Evolutionary conservation across 1,140 invertebrate genomes (phyloP).

Genomic region (Bombus difficillimus): DNA sequence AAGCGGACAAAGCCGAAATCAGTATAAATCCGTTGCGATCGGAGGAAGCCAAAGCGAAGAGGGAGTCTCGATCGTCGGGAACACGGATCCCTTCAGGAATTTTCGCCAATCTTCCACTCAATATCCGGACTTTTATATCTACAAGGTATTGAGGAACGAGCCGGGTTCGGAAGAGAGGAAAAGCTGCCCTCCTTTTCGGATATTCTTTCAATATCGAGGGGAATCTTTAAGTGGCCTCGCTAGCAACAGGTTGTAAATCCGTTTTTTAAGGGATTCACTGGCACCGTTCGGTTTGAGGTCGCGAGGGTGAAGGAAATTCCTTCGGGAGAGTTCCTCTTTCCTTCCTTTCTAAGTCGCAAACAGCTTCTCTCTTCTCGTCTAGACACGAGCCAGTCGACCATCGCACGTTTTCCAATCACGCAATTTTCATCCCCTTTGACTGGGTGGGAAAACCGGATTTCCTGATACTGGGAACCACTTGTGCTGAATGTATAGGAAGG

Average conservation of each 20-base stretch:
- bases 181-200: constrained; percentile 75
- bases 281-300: constrained; percentile 78
- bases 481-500: not conserved
- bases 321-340: constrained; percentile 74
- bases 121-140: constrained; percentile 80
- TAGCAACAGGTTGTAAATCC: constrained; percentile 84
- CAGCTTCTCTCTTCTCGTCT: constrained; percentile 58
- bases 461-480: constrained; percentile 60
- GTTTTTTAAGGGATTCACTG: constrained; percentile 81
- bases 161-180: constrained; percentile 35
- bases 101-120: constrained; percentile 67
- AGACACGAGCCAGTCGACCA: constrained; percentile 74
- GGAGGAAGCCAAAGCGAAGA: too few species aligned
- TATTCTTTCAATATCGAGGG: constrained; percentile 84
- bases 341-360: constrained; percentile 32
- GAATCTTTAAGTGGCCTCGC: constrained; percentile 81
- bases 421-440: constrained; percentile 63
- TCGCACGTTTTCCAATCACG: constrained; percentile 80
- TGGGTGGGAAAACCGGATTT: constrained; percentile 67
- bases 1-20: not conserved
- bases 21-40: not conserved
- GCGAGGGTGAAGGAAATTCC: constrained; percentile 79
- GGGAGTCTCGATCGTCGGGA: not conserved
- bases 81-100: not conserved
- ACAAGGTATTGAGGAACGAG: constrained; percentile 74